These are phyloP conservation scores for Cryptophagus acutangulus DNA, from an alignment of 2,888 invertebrate species.

Conservation along the genomic window DNA sequence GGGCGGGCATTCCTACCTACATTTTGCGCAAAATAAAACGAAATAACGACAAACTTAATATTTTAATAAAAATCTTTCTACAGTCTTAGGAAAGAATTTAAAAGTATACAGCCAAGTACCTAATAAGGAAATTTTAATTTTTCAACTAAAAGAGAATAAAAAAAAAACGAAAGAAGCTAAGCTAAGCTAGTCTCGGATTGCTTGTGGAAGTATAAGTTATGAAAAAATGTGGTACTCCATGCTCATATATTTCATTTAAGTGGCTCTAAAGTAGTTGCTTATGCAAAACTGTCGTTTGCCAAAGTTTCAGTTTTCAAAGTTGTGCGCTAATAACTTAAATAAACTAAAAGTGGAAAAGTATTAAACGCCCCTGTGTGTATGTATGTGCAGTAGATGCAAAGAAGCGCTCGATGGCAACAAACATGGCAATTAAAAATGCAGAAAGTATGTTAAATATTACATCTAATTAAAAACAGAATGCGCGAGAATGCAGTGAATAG, in stretches of 20 bases:
- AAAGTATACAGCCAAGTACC: slow-evolving; percentile 5
- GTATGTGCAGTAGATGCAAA: neutral
- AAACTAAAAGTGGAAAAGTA: slow-evolving; percentile 16
- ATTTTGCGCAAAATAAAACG: slow-evolving; percentile 4
- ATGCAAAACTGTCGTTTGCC: slow-evolving; percentile 37
- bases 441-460: slow-evolving; percentile 34
- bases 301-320: slow-evolving; percentile 33
- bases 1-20: neutral
- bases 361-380: neutral
- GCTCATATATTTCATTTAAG: slow-evolving; percentile 30
- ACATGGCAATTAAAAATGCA: slow-evolving; percentile 35
- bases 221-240: slow-evolving; percentile 21
- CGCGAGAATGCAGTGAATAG: slow-evolving; percentile 20
- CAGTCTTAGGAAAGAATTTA: slow-evolving; percentile 7
- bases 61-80: slow-evolving; percentile 14
- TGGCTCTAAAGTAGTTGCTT: slow-evolving; percentile 33
- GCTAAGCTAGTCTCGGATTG: slow-evolving; percentile 10
- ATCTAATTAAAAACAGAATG: slow-evolving; percentile 36
- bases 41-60: slow-evolving; percentile 3
- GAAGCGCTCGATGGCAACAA: slow-evolving; percentile 1
- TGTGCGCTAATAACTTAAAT: slow-evolving; percentile 29
- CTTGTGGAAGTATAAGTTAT: slow-evolving; percentile 17
- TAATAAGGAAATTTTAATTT: slow-evolving; percentile 12
- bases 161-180: neutral
- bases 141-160: neutral